These are phyloP conservation scores for Rhadinocentrus ornatus DNA, from an alignment of 2,797 vertebrate genomes.

Conservation along the genomic window DNA sequence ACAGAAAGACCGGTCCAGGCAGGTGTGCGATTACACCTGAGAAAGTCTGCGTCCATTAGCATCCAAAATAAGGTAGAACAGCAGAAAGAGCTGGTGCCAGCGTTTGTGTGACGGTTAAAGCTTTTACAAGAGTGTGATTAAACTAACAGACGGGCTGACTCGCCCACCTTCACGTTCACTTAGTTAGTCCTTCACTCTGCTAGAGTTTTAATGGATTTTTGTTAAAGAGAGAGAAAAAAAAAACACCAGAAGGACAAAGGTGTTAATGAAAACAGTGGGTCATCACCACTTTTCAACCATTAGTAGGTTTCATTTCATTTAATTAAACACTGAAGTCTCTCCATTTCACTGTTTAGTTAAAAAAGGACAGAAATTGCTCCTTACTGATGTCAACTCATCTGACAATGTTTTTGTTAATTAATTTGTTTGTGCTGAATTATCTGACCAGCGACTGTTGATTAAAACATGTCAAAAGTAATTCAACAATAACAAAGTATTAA, in stretches of 20 bases:
- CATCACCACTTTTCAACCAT: neutral
- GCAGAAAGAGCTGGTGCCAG: constrained; percentile 10
- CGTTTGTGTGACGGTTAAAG: constrained; percentile 17
- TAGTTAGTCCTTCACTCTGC: constrained; percentile 18
- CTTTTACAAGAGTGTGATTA: constrained; percentile 35
- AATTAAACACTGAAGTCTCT: too few species aligned
- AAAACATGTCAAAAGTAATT: too few species aligned
- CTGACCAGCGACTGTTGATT: too few species aligned
- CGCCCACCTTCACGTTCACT: constrained; percentile 39
- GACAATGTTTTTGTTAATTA: too few species aligned
- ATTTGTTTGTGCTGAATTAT: too few species aligned
- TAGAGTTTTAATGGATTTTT: constrained; percentile 27
- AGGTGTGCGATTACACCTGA: neutral
- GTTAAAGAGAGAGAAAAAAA: neutral
- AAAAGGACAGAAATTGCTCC: too few species aligned
- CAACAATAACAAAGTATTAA: too few species aligned
- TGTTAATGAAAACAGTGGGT: neutral
- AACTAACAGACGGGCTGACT: constrained; percentile 32
- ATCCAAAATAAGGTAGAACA: constrained; percentile 10
- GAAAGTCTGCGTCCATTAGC: neutral
- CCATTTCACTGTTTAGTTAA: too few species aligned
- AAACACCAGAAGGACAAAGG: neutral
- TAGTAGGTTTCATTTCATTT: neutral
- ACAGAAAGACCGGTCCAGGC: neutral
- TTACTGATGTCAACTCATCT: too few species aligned